Evolutionary conservation across 2,797 vertebrate species (phyloP).

Genomic region (Gallinago nigripennis): DNA sequence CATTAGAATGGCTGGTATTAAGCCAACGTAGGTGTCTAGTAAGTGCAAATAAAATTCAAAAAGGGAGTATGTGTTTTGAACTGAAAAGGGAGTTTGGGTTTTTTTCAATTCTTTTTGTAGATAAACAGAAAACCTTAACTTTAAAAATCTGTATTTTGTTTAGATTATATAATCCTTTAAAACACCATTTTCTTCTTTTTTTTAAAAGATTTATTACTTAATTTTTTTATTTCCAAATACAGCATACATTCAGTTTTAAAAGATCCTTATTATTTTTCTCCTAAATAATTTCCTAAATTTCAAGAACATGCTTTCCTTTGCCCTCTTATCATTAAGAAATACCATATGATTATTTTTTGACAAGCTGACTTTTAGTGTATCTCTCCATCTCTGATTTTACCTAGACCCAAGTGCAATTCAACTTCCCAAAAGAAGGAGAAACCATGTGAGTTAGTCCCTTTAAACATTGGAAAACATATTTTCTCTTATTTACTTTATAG

Average conservation of each 20-base stretch:
- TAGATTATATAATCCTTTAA: background rate
- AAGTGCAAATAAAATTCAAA: background rate
- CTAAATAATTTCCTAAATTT: background rate
- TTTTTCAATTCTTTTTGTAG: background rate
- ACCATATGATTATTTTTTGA: background rate
- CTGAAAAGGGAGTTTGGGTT: background rate
- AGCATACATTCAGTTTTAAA: background rate
- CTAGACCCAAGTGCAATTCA: background rate
- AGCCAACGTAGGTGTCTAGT: background rate
- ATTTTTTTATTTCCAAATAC: background rate
- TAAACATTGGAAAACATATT: background rate
- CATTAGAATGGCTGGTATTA: background rate
- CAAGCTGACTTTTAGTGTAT: background rate
- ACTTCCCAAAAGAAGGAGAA: background rate
- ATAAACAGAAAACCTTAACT: background rate
- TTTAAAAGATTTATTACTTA: background rate
- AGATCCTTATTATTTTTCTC: background rate
- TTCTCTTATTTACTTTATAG: background rate
- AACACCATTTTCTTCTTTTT: background rate
- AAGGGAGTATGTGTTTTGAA: background rate
- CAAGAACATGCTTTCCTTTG: background rate
- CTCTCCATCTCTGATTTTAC: background rate
- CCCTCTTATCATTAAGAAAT: background rate
- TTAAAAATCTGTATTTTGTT: background rate
- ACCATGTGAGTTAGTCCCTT: background rate